Evolutionary conservation across 2,888 invertebrate genomes (phyloP).

Genomic region (Pheosia tremula): DNA sequence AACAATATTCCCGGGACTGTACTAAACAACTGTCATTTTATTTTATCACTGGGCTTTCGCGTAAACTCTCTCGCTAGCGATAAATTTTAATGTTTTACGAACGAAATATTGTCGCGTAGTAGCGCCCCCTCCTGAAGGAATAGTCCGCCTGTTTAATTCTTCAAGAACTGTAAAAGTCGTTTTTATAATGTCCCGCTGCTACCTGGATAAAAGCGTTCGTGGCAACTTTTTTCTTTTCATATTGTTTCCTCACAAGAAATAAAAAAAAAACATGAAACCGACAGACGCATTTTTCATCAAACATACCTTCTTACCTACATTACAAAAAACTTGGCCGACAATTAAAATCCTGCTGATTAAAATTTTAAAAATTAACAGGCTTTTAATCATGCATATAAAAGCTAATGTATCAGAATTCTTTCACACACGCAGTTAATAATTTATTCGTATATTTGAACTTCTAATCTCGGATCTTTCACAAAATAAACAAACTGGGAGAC

Average conservation of each 20-base stretch:
- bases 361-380: no score
- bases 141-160: slow-evolving; percentile 15
- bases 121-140: slow-evolving; percentile 29
- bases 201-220: no score
- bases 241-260: no score
- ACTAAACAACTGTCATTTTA: slow-evolving; percentile 85
- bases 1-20: slow-evolving; percentile 75
- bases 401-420: no score
- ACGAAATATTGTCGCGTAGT: slow-evolving; percentile 75
- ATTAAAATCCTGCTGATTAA: no score
- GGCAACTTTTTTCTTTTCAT: no score
- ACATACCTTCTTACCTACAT: no score
- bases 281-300: no score
- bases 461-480: slow-evolving; percentile 45
- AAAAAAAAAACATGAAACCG: no score
- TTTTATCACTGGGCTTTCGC: slow-evolving; percentile 81
- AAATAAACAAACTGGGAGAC: slow-evolving; percentile 45
- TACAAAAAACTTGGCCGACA: no score
- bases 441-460: slow-evolving; percentile 11
- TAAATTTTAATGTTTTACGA: slow-evolving; percentile 79
- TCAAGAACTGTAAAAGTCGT: slow-evolving; percentile 1
- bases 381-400: no score
- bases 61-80: slow-evolving; percentile 76
- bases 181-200: no score
- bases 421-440: not conserved